Evolutionary conservation across 2,113 vertebrate genomes (phyloP).

Genomic region (Dendrocopos noguchii): DNA sequence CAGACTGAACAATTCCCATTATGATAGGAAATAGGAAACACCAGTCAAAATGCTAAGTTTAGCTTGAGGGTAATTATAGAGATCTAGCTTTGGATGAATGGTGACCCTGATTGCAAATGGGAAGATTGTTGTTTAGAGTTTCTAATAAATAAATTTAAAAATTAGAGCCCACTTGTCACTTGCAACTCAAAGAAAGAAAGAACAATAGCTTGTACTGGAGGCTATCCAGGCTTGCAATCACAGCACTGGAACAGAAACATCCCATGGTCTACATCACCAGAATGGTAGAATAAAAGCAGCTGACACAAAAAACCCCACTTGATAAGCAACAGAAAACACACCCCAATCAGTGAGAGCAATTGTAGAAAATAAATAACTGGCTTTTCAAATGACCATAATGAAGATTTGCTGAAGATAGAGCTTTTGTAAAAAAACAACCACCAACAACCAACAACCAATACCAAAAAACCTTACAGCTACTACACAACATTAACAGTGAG

Average conservation of each 20-base stretch:
- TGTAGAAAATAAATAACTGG: neutral
- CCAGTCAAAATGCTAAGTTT: neutral
- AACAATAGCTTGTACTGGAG: conserved; percentile 47
- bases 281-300: neutral
- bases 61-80: neutral
- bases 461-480: neutral
- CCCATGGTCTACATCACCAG: neutral
- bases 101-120: neutral
- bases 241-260: conserved; percentile 21
- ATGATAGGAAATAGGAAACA: neutral
- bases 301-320: neutral
- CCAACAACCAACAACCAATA: too few relatives aligned
- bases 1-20: neutral
- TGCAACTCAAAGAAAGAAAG: neutral
- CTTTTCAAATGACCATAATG: neutral
- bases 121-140: conserved; percentile 11
- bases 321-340: neutral
- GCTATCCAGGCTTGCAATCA: conserved; percentile 26
- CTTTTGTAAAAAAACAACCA: neutral
- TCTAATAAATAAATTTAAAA: conserved; percentile 54
- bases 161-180: conserved; percentile 45
- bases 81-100: neutral
- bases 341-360: neutral
- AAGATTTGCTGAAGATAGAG: neutral
- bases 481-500: neutral